Conservation (phyloP, 92 coral and sea anemone genomes). For the Hydrozoanthus gracilis region DNA sequence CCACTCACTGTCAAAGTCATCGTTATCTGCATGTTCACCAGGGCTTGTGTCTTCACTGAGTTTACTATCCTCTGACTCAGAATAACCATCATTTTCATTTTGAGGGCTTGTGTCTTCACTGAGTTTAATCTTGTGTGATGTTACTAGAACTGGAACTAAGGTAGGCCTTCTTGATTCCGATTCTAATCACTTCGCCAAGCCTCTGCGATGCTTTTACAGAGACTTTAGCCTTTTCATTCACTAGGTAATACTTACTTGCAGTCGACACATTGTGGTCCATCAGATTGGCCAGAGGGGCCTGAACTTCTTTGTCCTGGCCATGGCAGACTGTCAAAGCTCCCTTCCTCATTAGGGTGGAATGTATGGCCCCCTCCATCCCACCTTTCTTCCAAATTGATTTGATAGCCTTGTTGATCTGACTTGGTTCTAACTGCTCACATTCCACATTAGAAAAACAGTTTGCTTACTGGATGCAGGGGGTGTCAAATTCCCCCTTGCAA, state of each 20-base stretch:
- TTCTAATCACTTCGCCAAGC: constrained; percentile 37
- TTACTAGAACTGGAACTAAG: too few species aligned
- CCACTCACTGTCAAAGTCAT: constrained; percentile 3
- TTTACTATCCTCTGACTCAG: constrained; percentile 13
- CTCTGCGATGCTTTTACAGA: constrained; percentile 56
- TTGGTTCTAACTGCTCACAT: constrained; percentile 6
- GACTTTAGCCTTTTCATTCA: constrained; percentile 40
- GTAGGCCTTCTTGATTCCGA: background rate
- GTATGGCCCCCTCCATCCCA: constrained; percentile 28
- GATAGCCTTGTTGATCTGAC: constrained; percentile 56
- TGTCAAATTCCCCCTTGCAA: background rate
- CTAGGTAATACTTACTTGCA: constrained; percentile 35
- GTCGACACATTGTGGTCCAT: constrained; percentile 65
- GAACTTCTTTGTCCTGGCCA: constrained; percentile 39
- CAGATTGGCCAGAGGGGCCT: constrained; percentile 53
- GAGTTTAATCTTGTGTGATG: too few species aligned
- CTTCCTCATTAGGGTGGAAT: constrained; percentile 47
- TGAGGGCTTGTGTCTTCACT: background rate
- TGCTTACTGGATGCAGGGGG: background rate
- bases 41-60: background rate
- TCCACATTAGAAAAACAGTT: constrained; percentile 53
- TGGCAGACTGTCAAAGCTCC: constrained; percentile 52
- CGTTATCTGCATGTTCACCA: constrained; percentile 26
- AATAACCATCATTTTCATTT: constrained; percentile 28
- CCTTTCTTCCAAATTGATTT: constrained; percentile 56